These are phyloP conservation scores for Diplodus puntazzo DNA, from an alignment of 2,797 vertebrate genomes.

Conservation along the genomic window DNA sequence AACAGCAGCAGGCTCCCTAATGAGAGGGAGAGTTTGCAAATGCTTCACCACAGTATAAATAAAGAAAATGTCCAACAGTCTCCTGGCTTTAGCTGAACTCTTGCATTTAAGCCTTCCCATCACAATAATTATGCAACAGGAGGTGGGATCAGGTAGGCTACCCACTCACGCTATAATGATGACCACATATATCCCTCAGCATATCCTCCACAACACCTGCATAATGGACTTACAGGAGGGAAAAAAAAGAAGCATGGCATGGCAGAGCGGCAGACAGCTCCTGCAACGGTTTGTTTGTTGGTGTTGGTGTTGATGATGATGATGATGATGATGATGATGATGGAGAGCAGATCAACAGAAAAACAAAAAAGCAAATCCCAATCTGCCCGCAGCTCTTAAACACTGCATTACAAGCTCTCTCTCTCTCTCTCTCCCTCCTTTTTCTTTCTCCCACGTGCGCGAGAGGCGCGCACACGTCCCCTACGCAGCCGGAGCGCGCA, in stretches of 20 bases:
- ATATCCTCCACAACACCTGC: slow-evolving; percentile 67
- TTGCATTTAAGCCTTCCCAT: slow-evolving; percentile 45
- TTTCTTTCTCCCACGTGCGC: slow-evolving; percentile 44
- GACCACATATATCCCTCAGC: slow-evolving; percentile 65
- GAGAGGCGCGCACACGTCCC: slow-evolving; percentile 49
- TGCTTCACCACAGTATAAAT: slow-evolving; percentile 12
- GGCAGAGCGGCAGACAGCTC: background rate
- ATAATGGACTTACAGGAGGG: slow-evolving; percentile 25
- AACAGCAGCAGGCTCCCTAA: slow-evolving; percentile 5
- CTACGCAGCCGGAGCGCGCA: slow-evolving; percentile 68
- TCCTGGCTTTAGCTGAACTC: slow-evolving; percentile 20
- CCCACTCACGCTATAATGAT: slow-evolving; percentile 73
- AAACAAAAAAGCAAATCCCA: slow-evolving; percentile 25
- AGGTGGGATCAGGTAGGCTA: slow-evolving; percentile 68
- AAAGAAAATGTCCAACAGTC: slow-evolving; percentile 29
- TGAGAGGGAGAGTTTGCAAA: slow-evolving; percentile 15
- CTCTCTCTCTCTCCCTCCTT: background rate
- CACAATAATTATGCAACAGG: slow-evolving; percentile 76
- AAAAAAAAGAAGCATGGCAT: background rate
- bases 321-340: no score
- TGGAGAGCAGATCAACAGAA: slow-evolving; percentile 12
- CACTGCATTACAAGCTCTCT: slow-evolving; percentile 36
- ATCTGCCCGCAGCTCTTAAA: slow-evolving; percentile 55
- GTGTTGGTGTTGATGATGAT: slow-evolving; percentile 24
- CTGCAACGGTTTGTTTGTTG: slow-evolving; percentile 29